Percentiles rank a stretch among this genome's conserved stretches.
Evolutionary conservation across 2,797 vertebrate genomes (phyloP).

Genomic region (Chelon auratus): DNA sequence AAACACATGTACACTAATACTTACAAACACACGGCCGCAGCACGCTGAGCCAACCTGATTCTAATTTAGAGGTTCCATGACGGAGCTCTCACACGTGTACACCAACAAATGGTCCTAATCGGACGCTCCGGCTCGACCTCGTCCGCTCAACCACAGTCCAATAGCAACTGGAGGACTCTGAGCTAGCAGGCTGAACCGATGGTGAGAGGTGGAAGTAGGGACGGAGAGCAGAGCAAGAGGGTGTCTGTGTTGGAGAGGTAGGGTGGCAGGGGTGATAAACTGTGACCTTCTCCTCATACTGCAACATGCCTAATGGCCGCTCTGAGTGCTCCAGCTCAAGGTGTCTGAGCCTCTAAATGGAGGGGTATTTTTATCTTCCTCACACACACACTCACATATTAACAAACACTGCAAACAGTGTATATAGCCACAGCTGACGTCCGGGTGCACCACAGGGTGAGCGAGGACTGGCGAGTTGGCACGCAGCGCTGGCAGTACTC

Average conservation of each 20-base stretch:
- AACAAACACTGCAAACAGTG: conserved; percentile 55
- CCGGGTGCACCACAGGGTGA: conserved; percentile 73
- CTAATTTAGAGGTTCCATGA: conserved; percentile 74
- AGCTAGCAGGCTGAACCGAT: neutral
- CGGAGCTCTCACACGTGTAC: conserved; percentile 60
- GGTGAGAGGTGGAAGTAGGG: conserved; percentile 37
- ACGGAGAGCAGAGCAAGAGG: conserved; percentile 48
- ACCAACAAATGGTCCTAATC: conserved; percentile 65
- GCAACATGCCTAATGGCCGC: conserved; percentile 78
- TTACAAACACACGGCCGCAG: conserved; percentile 45
- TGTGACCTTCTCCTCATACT: conserved; percentile 79
- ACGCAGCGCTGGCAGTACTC: conserved; percentile 84
- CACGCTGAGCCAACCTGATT: conserved; percentile 68
- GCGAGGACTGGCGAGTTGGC: conserved; percentile 78
- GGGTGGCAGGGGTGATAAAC: conserved; percentile 80
- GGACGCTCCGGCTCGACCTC: conserved; percentile 57
- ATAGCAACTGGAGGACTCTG: conserved; percentile 57
- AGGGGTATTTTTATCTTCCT: conserved; percentile 81
- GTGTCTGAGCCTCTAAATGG: conserved; percentile 82
- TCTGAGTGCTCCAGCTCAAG: conserved; percentile 76
- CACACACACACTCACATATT: conserved; percentile 51
- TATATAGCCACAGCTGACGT: conserved; percentile 61
- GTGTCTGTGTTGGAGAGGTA: conserved; percentile 75
- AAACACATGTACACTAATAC: conserved; percentile 59
- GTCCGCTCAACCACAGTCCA: conserved; percentile 58